Conservation (phyloP, 2,797 vertebrate species). For the Gadopsis bispinosus region DNA sequence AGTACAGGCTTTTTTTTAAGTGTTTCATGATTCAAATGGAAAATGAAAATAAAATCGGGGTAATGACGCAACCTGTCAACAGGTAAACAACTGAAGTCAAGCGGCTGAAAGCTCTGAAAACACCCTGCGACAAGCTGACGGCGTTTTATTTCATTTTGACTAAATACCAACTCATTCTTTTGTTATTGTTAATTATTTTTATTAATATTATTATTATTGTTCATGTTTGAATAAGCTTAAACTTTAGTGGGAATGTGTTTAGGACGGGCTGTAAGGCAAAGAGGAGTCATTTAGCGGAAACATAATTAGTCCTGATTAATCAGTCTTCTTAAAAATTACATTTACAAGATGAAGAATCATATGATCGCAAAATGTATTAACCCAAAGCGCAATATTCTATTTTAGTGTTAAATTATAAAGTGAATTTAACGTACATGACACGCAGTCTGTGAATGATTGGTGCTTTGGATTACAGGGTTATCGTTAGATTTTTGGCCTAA, state of each 20-base stretch:
- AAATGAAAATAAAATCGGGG: conserved; percentile 44
- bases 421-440: not conserved
- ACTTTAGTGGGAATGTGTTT: rapidly evolving
- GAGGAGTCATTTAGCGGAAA: not conserved
- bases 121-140: not conserved
- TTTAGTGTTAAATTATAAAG: not conserved
- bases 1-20: not conserved
- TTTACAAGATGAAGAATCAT: not conserved
- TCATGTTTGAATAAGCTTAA: not conserved
- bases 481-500: not conserved
- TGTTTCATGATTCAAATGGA: conserved; percentile 26
- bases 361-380: not conserved
- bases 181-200: not conserved
- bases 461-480: not conserved
- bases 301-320: not conserved
- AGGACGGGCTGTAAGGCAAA: rapidly evolving
- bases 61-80: conserved; percentile 26
- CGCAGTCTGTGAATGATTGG: not conserved
- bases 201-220: too few relatives aligned
- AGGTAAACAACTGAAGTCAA: not conserved
- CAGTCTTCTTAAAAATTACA: not conserved
- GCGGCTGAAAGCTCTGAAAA: not conserved
- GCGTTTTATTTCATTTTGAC: not conserved
- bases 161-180: conserved; percentile 1
- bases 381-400: rapidly evolving